Base-by-base conservation (phyloP, 37 sponge, comb jelly and placozoan genomes). In the Cladorhizidae sp. region DNA sequence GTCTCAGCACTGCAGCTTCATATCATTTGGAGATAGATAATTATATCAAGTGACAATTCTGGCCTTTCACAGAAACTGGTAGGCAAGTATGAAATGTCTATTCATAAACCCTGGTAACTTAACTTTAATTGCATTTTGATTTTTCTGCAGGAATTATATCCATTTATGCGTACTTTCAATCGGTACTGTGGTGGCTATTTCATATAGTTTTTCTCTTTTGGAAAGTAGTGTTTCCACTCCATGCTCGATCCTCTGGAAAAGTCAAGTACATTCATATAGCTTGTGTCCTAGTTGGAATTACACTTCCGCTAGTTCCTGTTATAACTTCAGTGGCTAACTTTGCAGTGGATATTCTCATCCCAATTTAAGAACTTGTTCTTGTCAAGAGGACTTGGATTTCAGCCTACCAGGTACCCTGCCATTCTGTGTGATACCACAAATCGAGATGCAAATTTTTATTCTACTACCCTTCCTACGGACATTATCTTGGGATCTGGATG, bases 181-280 rank as follows among this genome's bases (percentile, higher is more conserved):
- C 76, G 20, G 76, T 76, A 14, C 25, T 65, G 42, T 84, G 67
- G 67, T 76, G 76, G 77, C 33, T 84, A 8, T 50, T 22, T 20
- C 84, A 84, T 25, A 68, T 67, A 8, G 31, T 28, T 39, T 23
- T 42, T 33, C 65, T 75, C 28, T 84, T 67, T 35, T 67, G 68
- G 68, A 35, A 35, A 36, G 6, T 67, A 69, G 40, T 69, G 32
- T 50, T 67, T 28, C 42, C 54, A 55, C 29, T 65, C 45, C 54
- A 28, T 32, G 55, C 69, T 23, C 35, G 57, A 17, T 23, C 63
- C 41, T 75, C 61, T 31, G 42, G 41, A 2, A 57, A 50, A 0
- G 28, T 55, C 32, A 84, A 84, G 43, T 84, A 54, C 57, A 50
- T 76, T 26, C 84, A 84, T 69, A 56, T 68, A 28, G 31, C 59